A percentile compares a stretch with the other conserved stretches of the same genome.
phyloP scores from a whole-genome alignment of 2,888 invertebrate species.

The Nasonovia ribisnigri region DNA sequence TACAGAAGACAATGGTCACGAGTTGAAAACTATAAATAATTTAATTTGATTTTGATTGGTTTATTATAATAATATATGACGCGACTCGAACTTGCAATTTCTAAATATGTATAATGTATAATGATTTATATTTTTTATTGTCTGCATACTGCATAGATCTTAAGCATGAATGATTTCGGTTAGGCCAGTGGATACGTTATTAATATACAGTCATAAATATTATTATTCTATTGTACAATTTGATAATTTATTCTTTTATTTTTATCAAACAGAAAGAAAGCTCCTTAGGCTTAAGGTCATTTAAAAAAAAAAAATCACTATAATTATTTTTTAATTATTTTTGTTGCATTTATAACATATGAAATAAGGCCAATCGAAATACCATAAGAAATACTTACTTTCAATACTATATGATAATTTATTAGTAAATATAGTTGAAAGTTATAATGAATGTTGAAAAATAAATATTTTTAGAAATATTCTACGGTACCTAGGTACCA shows the following conservation, averaged over 20 bases:
- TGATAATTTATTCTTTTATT: background rate
- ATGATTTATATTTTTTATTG: background rate
- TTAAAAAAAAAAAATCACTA: background rate
- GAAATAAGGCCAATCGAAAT: background rate
- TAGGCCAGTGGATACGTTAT: background rate
- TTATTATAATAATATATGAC: background rate
- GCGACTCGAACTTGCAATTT: background rate
- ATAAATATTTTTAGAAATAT: background rate
- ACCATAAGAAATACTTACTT: background rate
- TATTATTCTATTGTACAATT: background rate
- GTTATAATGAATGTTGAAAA: background rate
- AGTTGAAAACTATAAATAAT: background rate
- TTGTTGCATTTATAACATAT: background rate
- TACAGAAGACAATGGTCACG: background rate
- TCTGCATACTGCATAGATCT: background rate
- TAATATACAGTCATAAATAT: background rate
- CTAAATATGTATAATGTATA: background rate
- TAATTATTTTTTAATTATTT: background rate
- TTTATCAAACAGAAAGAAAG: background rate
- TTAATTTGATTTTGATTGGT: background rate
- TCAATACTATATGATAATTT: background rate
- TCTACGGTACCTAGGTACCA: background rate
- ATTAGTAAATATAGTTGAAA: background rate
- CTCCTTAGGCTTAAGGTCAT: background rate
- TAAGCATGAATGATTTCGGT: background rate